Evolutionary conservation across 92 coral and sea anemone genomes (phyloP).

Genomic region (Plumapathes pennacea): DNA sequence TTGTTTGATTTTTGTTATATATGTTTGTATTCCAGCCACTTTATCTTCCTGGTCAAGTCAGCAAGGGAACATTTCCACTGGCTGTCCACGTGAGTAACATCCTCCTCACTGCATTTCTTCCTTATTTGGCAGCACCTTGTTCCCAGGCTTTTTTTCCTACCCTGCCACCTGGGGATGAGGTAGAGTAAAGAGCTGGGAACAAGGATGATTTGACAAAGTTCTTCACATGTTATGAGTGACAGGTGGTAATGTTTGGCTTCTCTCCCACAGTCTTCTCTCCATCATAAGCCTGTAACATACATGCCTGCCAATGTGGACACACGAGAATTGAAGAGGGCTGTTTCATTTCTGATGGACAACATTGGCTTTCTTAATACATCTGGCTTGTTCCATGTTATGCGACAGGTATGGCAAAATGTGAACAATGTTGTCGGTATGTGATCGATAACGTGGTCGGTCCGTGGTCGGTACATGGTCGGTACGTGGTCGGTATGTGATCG

Average conservation of each 20-base stretch:
- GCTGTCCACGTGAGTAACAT: conserved; percentile 69
- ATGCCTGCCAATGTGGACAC: conserved; percentile 71
- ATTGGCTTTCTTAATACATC: conserved; percentile 70
- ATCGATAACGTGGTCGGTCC: too few relatives aligned
- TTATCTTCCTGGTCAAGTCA: conserved; percentile 42
- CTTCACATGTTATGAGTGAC: background rate
- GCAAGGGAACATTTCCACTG: conserved; percentile 61
- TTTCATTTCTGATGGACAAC: conserved; percentile 88
- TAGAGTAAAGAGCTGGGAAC: too few relatives aligned
- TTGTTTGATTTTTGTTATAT: too few relatives aligned
- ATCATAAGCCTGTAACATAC: too few relatives aligned
- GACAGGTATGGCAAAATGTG: conserved; percentile 48
- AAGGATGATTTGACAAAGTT: background rate
- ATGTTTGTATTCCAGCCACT: conserved; percentile 53
- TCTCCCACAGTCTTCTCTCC: background rate
- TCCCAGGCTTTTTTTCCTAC: too few relatives aligned
- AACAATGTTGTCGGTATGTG: too few relatives aligned
- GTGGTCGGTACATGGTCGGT: too few relatives aligned
- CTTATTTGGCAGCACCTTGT: too few relatives aligned
- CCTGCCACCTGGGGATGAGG: too few relatives aligned
- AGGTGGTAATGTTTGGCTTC: background rate
- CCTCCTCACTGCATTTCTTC: too few relatives aligned
- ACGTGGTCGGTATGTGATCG: too few relatives aligned
- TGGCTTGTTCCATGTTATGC: conserved; percentile 72
- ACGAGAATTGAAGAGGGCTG: conserved; percentile 84